phyloP scores from a whole-genome alignment of 2,888 invertebrate species.

The Ypsolopha scabrella region DNA sequence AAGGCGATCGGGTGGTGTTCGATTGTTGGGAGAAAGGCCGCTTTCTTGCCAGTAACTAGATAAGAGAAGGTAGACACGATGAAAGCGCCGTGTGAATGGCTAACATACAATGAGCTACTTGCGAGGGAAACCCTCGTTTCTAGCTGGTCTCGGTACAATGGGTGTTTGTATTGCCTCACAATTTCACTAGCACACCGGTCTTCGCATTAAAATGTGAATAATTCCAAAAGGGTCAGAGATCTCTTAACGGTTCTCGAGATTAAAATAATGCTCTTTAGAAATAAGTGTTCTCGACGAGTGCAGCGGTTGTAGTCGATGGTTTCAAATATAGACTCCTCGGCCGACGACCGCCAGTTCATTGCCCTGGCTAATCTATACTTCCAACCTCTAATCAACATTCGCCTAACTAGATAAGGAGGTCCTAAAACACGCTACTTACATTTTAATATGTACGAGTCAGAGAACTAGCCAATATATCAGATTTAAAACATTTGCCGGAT shows the following conservation, averaged over 20 bases:
- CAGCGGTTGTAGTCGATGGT: constrained; percentile 26
- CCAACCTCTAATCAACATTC: constrained; percentile 19
- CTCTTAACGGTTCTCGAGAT: constrained; percentile 28
- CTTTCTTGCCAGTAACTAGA: constrained; percentile 56
- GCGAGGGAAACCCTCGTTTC: constrained; percentile 32
- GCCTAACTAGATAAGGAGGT: constrained; percentile 32
- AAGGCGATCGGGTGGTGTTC: constrained; percentile 37
- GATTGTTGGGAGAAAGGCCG: constrained; percentile 35
- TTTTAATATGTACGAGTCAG: no score
- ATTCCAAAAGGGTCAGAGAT: constrained; percentile 12
- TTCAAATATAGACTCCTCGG: constrained; percentile 45
- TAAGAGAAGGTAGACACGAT: constrained; percentile 37
- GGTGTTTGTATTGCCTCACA: neutral
- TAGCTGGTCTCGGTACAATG: neutral
- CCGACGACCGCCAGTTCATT: constrained; percentile 33
- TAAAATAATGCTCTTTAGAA: constrained; percentile 18
- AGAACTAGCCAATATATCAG: no score
- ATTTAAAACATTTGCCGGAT: no score
- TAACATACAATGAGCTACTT: constrained; percentile 28
- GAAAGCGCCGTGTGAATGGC: constrained; percentile 58
- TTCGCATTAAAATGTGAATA: neutral
- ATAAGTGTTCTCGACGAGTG: constrained; percentile 18
- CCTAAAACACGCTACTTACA: neutral
- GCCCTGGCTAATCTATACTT: constrained; percentile 34
- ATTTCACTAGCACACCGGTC: neutral